Conservation (phyloP, 2,113 vertebrate genomes). For the Scomber scombrus region DNA sequence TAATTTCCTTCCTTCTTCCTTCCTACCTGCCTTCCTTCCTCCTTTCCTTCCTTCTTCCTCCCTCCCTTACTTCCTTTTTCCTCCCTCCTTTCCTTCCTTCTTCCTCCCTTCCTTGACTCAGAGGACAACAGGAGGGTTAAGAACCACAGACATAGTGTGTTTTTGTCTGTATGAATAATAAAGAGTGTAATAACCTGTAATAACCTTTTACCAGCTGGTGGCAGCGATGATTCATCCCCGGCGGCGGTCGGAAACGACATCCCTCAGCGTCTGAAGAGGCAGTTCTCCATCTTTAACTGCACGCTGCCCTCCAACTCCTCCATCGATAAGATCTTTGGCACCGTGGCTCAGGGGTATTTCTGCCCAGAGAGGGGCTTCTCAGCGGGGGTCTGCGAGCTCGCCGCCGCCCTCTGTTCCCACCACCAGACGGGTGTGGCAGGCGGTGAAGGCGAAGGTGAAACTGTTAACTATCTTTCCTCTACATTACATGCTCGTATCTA, state of each 20-base stretch:
- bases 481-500: not conserved
- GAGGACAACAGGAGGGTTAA: too few species aligned
- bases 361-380: constrained; percentile 85
- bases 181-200: not conserved
- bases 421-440: constrained; percentile 86
- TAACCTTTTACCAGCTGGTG: constrained; percentile 78
- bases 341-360: constrained; percentile 88
- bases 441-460: constrained; percentile 87
- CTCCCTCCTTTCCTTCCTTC: too few species aligned
- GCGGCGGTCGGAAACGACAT: constrained; percentile 90
- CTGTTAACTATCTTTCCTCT: not conserved
- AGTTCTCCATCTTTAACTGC: constrained; percentile 89
- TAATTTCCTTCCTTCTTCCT: too few species aligned
- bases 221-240: constrained; percentile 91
- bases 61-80: too few species aligned
- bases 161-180: not conserved
- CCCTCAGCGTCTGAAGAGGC: constrained; percentile 89
- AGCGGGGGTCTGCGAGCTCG: constrained; percentile 79
- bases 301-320: constrained; percentile 88
- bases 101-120: too few species aligned
- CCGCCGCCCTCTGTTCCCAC: constrained; percentile 85
- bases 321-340: constrained; percentile 88
- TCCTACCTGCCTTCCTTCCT: too few species aligned
- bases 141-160: too few species aligned
- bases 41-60: too few species aligned